A percentile compares a stretch with the other conserved stretches of the same genome.
phyloP scores from a whole-genome alignment of 2,797 vertebrate species.

The Lacerta agilis region DNA sequence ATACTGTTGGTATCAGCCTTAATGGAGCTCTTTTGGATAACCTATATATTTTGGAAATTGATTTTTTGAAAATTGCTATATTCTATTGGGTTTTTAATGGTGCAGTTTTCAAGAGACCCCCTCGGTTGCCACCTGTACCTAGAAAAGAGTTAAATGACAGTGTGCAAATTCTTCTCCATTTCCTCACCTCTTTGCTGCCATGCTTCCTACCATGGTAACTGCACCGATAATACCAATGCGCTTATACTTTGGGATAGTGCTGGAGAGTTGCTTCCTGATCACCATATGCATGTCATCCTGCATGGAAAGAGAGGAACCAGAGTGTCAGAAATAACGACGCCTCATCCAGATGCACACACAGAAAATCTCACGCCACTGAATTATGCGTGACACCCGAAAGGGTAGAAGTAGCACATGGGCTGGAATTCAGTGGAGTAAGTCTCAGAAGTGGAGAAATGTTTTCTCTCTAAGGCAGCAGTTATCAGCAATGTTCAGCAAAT shows the following conservation, averaged over 20 bases:
- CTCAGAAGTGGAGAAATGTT: background rate
- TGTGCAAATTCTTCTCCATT: background rate
- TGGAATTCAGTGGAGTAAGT: background rate
- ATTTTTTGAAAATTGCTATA: background rate
- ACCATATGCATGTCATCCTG: conserved; percentile 98
- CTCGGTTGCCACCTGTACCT: background rate
- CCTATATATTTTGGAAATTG: background rate
- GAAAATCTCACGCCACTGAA: background rate
- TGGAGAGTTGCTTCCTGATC: conserved; percentile 96
- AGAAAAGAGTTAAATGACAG: background rate
- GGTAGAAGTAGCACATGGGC: background rate
- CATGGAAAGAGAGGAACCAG: conserved; percentile 35
- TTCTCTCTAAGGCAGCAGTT: background rate
- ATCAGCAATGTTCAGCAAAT: background rate
- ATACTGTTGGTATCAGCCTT: background rate
- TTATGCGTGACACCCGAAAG: background rate
- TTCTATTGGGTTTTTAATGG: background rate
- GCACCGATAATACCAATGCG: conserved; percentile 96
- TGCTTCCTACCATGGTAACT: conserved; percentile 88
- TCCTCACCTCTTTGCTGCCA: conserved; percentile 85
- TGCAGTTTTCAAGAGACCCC: background rate
- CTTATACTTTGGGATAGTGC: conserved; percentile 91
- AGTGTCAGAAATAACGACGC: background rate
- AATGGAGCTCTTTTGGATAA: background rate
- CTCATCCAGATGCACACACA: background rate